Evolutionary conservation across 1,140 invertebrate genomes (phyloP), one percentile per base, ranked within the genome.

Genomic region (Dreissena polymorpha): DNA sequence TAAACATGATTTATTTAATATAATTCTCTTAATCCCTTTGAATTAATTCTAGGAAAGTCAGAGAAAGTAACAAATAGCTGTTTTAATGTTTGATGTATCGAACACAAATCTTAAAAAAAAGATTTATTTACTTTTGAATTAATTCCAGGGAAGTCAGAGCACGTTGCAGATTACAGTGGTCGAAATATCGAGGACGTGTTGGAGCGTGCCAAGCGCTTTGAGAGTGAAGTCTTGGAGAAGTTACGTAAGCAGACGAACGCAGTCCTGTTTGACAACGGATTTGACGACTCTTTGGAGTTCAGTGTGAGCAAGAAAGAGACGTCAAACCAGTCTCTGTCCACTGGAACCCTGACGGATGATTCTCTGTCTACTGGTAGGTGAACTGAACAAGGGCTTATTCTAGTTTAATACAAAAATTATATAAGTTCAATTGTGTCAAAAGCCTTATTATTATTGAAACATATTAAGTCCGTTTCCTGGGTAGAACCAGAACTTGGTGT

Each of bases 231-330:
- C 13, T 21, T 83, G n/a, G 63, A 76, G 68, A 77, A 83, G 23
- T 39, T 83, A 27, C 63, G 74, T 8, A 76, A 83, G 55, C 81
- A 83, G 55, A 83, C 81, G 6, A 83, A 83, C 39, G 71, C 79
- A 1, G 79, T 82, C 50, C 71, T 82, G 50, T 82, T 82, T 68
- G 71, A 82, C 39, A 83, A 83, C 53, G 72, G 70, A 49, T 83
- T 83, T 83, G 81, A 83, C 29, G 81, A 83, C 51, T 83, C 81
- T n/a, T 65, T 77, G 49, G 72, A 76, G 21, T 82, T 82, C 25
- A 74, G 23, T 21, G 79, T 82, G 1, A 83, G 81, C 60, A 39
- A 63, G 71, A 64, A 57, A 14, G 50, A 76, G 10, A 25, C n/a
- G 23, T 70, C 55, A 0, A 49, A 21, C 10, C 65, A 70, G 2